Conservation (phyloP, 1,140 invertebrate species). For the Diabrotica virgifera region DNA sequence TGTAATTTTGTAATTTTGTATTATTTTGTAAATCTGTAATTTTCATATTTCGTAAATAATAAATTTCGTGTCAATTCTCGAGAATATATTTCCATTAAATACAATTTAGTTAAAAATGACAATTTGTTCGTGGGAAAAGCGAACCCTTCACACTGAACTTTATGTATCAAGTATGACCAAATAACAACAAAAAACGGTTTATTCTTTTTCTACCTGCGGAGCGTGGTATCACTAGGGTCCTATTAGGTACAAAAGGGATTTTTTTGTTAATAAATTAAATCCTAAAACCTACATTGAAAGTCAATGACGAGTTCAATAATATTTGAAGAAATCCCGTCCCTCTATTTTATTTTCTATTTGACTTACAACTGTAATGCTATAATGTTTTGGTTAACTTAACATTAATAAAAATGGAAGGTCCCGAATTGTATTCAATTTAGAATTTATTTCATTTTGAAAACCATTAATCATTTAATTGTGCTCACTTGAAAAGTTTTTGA, state of each 20-base stretch:
- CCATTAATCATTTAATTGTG: conserved; percentile 23
- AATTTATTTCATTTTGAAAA: conserved; percentile 20
- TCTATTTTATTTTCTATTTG: conserved; percentile 18
- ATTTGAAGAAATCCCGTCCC: conserved; percentile 28
- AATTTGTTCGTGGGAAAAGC: no score
- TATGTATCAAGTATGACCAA: no score
- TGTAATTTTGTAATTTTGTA: no score
- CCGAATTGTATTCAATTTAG: conserved; percentile 7
- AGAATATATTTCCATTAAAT: no score
- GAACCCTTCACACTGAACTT: no score
- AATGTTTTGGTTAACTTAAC: conserved; percentile 31
- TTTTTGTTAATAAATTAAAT: conserved; percentile 24
- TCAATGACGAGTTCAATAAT: conserved; percentile 28
- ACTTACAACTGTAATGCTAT: conserved; percentile 31
- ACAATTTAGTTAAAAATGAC: no score
- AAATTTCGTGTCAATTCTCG: no score
- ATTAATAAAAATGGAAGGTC: conserved; percentile 20
- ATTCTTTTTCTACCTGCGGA: conserved; percentile 9
- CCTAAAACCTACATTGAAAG: conserved; percentile 23
- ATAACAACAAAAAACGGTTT: no score
- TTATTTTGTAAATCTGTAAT: no score
- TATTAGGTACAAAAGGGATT: conserved; percentile 9
- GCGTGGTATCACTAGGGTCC: conserved; percentile 2
- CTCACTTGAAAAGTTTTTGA: conserved; percentile 13
- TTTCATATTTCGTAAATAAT: no score